A percentile compares a stretch with the other conserved stretches of the same genome.
phyloP scores from a whole-genome alignment of 2,888 invertebrate genomes.

The Stegophylla sp. region DNA sequence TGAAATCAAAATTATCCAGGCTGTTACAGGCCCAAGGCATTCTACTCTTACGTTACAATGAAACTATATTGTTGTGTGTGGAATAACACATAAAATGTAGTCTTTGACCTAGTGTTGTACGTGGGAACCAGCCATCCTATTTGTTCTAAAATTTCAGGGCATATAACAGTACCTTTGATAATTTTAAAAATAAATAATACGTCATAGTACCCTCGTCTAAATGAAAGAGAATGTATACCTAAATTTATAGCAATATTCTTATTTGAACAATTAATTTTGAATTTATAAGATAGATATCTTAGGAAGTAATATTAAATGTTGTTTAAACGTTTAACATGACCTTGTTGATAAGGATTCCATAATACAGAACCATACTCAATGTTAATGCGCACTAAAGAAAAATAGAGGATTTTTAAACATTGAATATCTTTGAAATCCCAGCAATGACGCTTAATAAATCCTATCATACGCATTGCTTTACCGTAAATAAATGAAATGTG shows the following conservation, averaged over 20 bases:
- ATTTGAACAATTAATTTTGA: not conserved
- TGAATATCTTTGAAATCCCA: slow-evolving; percentile 1
- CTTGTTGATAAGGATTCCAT: not conserved
- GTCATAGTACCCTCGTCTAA: not conserved
- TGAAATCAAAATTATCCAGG: no score
- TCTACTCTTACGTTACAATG: not conserved
- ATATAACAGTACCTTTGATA: not conserved
- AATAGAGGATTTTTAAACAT: not conserved
- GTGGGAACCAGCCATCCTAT: not conserved
- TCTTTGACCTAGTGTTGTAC: not conserved
- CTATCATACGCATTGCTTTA: not conserved
- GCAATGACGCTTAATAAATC: slow-evolving; percentile 19
- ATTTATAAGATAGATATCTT: not conserved
- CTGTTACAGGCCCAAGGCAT: not conserved
- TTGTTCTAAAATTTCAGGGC: not conserved
- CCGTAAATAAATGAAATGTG: slow-evolving; percentile 11
- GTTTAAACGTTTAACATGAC: not conserved
- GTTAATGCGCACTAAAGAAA: not conserved
- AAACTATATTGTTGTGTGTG: not conserved
- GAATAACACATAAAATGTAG: not conserved
- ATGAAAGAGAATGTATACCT: not conserved
- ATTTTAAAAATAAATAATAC: not conserved
- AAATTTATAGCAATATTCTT: not conserved
- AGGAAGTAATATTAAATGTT: not conserved
- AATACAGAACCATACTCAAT: not conserved